A percentile compares a stretch with the other conserved stretches of the same genome.
Conservation (phyloP, 2,888 invertebrate species). For the Andrena bucephala region DNA sequence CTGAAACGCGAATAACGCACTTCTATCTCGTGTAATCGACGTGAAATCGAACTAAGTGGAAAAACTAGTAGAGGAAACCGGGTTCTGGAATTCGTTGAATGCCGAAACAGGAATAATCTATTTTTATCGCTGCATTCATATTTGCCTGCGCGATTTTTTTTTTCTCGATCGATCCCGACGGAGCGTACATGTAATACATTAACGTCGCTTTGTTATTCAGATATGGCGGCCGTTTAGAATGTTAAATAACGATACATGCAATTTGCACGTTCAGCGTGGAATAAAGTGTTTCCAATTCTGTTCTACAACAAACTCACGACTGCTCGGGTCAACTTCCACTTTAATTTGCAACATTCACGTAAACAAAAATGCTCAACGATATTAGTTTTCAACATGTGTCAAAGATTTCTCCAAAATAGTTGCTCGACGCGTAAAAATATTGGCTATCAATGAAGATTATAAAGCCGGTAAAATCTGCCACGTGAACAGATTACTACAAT, state of each 20-base stretch:
- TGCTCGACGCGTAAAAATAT: background rate
- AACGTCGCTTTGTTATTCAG: constrained; percentile 54
- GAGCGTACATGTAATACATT: constrained; percentile 34
- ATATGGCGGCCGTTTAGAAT: constrained; percentile 43
- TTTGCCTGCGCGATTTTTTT: constrained; percentile 35
- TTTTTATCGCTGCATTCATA: constrained; percentile 49
- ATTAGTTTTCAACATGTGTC: no score
- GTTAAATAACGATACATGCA: constrained; percentile 36
- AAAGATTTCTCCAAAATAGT: no score
- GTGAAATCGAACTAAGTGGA: background rate
- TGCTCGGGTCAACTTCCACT: background rate
- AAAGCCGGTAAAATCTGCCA: background rate
- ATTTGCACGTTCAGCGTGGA: constrained; percentile 30
- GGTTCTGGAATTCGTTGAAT: constrained; percentile 27
- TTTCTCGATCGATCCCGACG: constrained; percentile 13
- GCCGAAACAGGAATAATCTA: constrained; percentile 30
- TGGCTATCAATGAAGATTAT: background rate
- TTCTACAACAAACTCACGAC: background rate
- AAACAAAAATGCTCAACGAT: background rate
- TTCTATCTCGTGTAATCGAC: constrained; percentile 1
- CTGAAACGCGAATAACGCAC: no score
- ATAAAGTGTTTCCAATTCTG: constrained; percentile 23
- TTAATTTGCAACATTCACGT: background rate
- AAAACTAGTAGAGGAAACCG: constrained; percentile 4
- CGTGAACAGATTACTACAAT: background rate